Base-by-base conservation (phyloP, 2,888 invertebrate genomes). In the Argyresthia goedartella region DNA sequence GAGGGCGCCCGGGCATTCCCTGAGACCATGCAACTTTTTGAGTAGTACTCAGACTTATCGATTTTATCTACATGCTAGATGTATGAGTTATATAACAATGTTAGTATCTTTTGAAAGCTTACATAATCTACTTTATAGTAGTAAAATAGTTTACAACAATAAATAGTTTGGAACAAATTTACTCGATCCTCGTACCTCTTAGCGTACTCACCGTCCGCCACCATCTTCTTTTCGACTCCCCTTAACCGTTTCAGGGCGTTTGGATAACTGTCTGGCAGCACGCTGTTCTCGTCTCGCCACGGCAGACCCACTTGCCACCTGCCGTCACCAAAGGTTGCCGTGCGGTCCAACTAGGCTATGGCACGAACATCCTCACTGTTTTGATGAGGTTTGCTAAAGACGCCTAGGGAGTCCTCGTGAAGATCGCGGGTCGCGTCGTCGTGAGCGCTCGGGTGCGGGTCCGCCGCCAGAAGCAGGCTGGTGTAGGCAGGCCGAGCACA, bases 401-500 rank as follows among this genome's bases (percentile, higher is more conserved):
- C 41, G 1, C 59, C 59, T 34, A 56, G 14, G 7, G 54, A 16
- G 1, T 58, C 58, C 0, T 55, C 9, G 1, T 55, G n/a, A 45
- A 55, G 55, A 1, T 33, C 52, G 2, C 44, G 52, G 16, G 9
- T 34, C 34, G 48, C 53, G n/a, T 50, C 53, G 8, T 53, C 50
- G 47, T n/a, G n/a, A n/a, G n/a, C n/a, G n/a, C n/a, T n/a, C n/a
- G n/a, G n/a, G n/a, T n/a, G n/a, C n/a, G n/a, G n/a, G n/a, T n/a
- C n/a, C n/a, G n/a, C n/a, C n/a, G n/a, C n/a, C n/a, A n/a, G n/a
- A n/a, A n/a, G n/a, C n/a, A n/a, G n/a, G n/a, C n/a, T n/a, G n/a
- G n/a, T n/a, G n/a, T n/a, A n/a, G n/a, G n/a, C n/a, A n/a, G n/a
- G n/a, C n/a, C n/a, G n/a, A n/a, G n/a, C n/a, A n/a, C n/a, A n/a